Evolutionary conservation across 2,113 vertebrate genomes (phyloP).

Genomic region (Oryzias celebensis): DNA sequence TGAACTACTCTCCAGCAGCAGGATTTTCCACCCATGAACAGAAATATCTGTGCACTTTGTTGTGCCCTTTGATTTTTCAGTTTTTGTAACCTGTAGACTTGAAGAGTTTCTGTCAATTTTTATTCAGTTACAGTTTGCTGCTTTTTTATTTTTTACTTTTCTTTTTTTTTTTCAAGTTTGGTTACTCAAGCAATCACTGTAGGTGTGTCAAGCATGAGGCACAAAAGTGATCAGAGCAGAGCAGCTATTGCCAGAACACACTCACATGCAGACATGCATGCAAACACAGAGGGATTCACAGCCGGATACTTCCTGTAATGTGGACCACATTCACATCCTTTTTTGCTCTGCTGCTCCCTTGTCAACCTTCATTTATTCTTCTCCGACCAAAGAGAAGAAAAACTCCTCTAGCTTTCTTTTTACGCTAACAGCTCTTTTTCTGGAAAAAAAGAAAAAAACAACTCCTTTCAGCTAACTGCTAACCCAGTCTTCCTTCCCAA

Average conservation of each 20-base stretch:
- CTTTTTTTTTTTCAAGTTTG: background rate
- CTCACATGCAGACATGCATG: conserved; percentile 9
- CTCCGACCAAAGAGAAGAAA: conserved; percentile 18
- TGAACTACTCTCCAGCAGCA: conserved; percentile 26
- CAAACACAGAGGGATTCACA: conserved; percentile 51
- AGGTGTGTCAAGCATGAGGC: conserved; percentile 21
- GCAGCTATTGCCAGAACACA: conserved; percentile 47
- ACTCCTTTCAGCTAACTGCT: background rate
- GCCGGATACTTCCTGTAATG: conserved; percentile 53
- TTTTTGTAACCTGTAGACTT: no score
- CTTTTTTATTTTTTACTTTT: background rate
- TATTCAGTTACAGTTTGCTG: conserved; percentile 7
- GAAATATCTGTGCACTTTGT: no score
- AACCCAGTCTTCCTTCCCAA: conserved; percentile 7
- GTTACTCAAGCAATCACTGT: conserved; percentile 27
- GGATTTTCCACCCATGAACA: background rate
- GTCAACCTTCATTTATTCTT: conserved; percentile 32
- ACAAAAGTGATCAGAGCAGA: conserved; percentile 21
- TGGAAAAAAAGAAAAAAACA: no score
- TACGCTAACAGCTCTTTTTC: conserved; percentile 25
- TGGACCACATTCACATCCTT: conserved; percentile 56
- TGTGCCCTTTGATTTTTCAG: no score
- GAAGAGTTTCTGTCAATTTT: background rate
- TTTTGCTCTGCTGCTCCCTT: conserved; percentile 34
- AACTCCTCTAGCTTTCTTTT: conserved; percentile 18